Evolutionary conservation across 2,888 invertebrate species (phyloP).

Genomic region (Portevinia maculata): DNA sequence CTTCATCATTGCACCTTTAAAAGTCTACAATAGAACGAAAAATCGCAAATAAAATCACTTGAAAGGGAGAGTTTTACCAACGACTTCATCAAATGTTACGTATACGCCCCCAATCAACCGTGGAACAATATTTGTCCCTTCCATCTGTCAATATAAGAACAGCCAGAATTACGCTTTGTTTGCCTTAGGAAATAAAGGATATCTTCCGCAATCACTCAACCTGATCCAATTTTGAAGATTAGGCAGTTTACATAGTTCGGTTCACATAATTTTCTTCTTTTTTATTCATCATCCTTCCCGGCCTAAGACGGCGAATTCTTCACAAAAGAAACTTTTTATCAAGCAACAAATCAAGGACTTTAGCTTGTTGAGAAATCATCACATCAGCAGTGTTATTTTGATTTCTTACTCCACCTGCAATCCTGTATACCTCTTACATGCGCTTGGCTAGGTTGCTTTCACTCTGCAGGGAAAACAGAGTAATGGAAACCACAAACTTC

Average conservation of each 20-base stretch:
- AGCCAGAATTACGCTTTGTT: not conserved
- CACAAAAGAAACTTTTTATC: not conserved
- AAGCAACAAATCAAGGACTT: slow-evolving; percentile 12
- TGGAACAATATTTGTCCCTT: not conserved
- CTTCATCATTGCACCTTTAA: no score
- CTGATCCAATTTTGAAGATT: slow-evolving; percentile 26
- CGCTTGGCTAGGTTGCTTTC: not conserved
- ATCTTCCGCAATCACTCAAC: slow-evolving; percentile 19
- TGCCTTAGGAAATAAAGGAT: not conserved
- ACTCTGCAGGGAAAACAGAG: no score
- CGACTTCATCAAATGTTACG: not conserved
- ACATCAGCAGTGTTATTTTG: slow-evolving; percentile 7
- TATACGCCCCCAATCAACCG: not conserved
- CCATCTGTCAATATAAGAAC: not conserved
- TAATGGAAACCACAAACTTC: not conserved
- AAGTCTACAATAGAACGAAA: not conserved
- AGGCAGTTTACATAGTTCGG: slow-evolving; percentile 8
- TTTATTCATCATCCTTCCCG: not conserved
- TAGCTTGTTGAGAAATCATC: slow-evolving; percentile 14
- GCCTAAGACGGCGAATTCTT: not conserved
- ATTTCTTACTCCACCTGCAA: slow-evolving; percentile 7
- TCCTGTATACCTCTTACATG: not conserved
- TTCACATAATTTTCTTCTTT: not conserved
- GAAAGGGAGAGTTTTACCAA: not conserved
- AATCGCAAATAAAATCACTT: not conserved